A percentile compares a stretch with the other conserved stretches of the same genome.
These are phyloP conservation scores for Scaptomyza flava DNA, from an alignment of 2,888 invertebrate genomes.

Conservation along the genomic window DNA sequence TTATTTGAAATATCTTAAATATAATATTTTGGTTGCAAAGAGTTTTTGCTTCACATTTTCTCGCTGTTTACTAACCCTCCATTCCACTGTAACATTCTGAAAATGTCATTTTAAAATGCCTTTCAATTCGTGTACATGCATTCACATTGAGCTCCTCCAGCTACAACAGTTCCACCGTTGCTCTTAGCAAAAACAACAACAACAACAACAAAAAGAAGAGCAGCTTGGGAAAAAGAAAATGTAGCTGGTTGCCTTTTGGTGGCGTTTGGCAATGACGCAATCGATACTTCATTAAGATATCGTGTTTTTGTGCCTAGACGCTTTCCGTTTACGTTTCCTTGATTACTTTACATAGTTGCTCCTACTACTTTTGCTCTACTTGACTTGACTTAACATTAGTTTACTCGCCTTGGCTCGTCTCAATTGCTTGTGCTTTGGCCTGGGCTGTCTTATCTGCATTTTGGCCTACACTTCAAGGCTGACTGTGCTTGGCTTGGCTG, in stretches of 20 bases:
- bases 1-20: no score
- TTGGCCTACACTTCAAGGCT: constrained; percentile 53
- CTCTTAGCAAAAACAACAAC: constrained; percentile 16
- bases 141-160: constrained; percentile 14
- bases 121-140: constrained; percentile 42
- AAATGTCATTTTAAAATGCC: constrained; percentile 76
- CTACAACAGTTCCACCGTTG: background rate
- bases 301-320: constrained; percentile 80
- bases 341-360: constrained; percentile 80
- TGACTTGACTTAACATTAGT: constrained; percentile 24
- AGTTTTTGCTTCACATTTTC: no score
- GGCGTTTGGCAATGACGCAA: constrained; percentile 58
- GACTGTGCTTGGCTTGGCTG: constrained; percentile 15
- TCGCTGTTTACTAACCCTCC: background rate
- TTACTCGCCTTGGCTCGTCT: constrained; percentile 39
- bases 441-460: constrained; percentile 63
- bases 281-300: constrained; percentile 80
- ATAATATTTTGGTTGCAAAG: no score
- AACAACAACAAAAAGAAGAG: constrained; percentile 7
- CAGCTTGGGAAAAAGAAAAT: constrained; percentile 2
- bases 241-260: constrained; percentile 52
- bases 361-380: constrained; percentile 18
- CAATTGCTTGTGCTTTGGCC: constrained; percentile 42
- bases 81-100: constrained; percentile 47
- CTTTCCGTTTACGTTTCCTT: constrained; percentile 82